Conservation (phyloP, 2,113 vertebrate species). For the Semnornis frantzii region DNA sequence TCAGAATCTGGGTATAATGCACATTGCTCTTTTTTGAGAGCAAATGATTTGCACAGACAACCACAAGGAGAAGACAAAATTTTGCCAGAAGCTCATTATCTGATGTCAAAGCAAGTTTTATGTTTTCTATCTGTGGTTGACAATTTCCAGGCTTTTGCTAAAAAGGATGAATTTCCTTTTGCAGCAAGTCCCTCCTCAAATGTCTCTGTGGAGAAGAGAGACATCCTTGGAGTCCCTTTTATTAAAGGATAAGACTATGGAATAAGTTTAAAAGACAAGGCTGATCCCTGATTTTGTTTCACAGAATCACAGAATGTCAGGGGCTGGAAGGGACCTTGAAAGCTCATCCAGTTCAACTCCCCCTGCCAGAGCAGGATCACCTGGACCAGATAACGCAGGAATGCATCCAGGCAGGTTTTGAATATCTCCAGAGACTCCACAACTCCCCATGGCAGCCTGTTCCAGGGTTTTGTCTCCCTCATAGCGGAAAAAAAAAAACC, state of each 20-base stretch:
- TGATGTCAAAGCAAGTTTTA: constrained; percentile 44
- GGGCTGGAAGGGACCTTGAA: too few species aligned
- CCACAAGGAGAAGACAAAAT: neutral
- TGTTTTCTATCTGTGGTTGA: neutral
- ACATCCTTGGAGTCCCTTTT: neutral
- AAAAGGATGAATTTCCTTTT: neutral
- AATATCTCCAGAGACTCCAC: too few species aligned
- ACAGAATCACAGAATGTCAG: too few species aligned
- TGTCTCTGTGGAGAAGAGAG: neutral
- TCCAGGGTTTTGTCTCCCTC: too few species aligned
- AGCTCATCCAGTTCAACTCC: too few species aligned
- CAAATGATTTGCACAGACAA: constrained; percentile 28
- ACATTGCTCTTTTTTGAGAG: constrained; percentile 29
- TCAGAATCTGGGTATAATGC: neutral
- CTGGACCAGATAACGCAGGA: too few species aligned
- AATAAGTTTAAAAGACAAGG: neutral
- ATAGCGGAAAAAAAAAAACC: too few species aligned
- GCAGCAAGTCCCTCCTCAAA: neutral
- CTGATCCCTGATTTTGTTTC: neutral
- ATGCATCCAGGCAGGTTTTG: too few species aligned
- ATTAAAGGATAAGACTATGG: neutral
- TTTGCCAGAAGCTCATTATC: constrained; percentile 34
- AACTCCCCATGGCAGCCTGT: too few species aligned
- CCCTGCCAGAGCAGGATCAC: too few species aligned
- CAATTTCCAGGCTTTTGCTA: neutral